Evolutionary conservation across 2,797 vertebrate species (phyloP).

Genomic region (Mus spretus): DNA sequence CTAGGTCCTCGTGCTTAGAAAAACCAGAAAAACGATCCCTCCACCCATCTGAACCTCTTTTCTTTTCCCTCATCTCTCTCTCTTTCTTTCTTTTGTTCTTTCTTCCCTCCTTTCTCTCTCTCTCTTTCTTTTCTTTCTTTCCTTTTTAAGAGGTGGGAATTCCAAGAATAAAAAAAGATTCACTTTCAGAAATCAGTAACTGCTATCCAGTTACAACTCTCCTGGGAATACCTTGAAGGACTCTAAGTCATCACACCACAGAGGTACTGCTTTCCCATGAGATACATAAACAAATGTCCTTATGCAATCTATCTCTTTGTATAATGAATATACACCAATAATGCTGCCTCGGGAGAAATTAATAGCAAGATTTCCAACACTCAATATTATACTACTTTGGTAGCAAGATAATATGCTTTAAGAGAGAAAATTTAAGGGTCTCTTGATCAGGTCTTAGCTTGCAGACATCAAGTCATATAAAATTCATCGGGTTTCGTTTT

Average conservation of each 20-base stretch:
- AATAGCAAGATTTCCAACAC: neutral
- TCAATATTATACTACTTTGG: neutral
- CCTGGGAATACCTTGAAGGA: neutral
- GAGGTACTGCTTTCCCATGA: neutral
- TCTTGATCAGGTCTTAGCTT: slow-evolving; percentile 14
- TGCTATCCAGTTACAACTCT: neutral
- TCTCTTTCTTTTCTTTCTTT: neutral
- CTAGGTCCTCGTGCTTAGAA: neutral
- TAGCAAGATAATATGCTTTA: neutral
- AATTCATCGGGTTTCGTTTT: slow-evolving; percentile 32
- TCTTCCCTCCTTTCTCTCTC: too few relatives aligned
- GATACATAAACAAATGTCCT: neutral
- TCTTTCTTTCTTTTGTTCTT: too few relatives aligned
- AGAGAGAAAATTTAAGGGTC: slow-evolving; percentile 1
- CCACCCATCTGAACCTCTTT: too few relatives aligned
- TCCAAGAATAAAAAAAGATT: neutral
- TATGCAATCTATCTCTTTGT: neutral
- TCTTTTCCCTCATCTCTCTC: neutral
- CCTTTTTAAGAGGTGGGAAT: neutral
- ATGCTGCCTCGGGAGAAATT: neutral
- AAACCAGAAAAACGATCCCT: neutral
- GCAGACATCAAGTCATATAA: neutral
- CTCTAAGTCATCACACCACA: neutral
- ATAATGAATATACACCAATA: neutral
- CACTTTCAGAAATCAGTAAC: neutral